Evolutionary conservation across 2,888 invertebrate genomes (phyloP).

Genomic region (Campaea margaritaria): DNA sequence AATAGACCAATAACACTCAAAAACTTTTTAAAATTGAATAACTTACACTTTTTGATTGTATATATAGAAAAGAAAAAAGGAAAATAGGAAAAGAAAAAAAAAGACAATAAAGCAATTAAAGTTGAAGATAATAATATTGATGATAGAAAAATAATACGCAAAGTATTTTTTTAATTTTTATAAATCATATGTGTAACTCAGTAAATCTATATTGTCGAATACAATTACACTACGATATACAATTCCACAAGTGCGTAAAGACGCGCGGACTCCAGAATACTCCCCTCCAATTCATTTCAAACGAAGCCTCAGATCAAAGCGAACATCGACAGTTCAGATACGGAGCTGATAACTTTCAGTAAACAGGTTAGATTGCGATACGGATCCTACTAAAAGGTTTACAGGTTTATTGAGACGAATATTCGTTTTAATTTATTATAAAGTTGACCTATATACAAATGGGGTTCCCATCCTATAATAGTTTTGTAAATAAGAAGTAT

Average conservation of each 20-base stretch:
- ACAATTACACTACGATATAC: too few species aligned
- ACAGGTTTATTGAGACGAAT: conserved; percentile 15
- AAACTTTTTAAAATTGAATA: too few species aligned
- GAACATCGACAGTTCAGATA: conserved; percentile 58
- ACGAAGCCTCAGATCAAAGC: conserved; percentile 62
- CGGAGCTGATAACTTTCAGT: conserved; percentile 55
- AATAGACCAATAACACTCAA: too few species aligned
- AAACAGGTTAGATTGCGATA: conserved; percentile 45
- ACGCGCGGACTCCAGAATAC: conserved; percentile 29
- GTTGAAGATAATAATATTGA: too few species aligned
- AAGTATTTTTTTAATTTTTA: too few species aligned
- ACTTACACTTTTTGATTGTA: too few species aligned
- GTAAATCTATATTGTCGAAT: too few species aligned
- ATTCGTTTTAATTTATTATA: conserved; percentile 18
- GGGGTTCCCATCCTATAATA: background rate
- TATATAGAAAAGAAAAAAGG: too few species aligned
- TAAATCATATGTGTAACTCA: too few species aligned
- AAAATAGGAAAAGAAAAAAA: too few species aligned
- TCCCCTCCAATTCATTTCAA: conserved; percentile 50
- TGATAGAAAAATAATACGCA: too few species aligned
- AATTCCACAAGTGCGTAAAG: background rate
- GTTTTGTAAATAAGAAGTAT: background rate
- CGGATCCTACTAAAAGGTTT: conserved; percentile 22
- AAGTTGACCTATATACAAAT: background rate
- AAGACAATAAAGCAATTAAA: too few species aligned